Base-by-base conservation (phyloP, 2,888 invertebrate species). In the Tiliacea aurago region DNA sequence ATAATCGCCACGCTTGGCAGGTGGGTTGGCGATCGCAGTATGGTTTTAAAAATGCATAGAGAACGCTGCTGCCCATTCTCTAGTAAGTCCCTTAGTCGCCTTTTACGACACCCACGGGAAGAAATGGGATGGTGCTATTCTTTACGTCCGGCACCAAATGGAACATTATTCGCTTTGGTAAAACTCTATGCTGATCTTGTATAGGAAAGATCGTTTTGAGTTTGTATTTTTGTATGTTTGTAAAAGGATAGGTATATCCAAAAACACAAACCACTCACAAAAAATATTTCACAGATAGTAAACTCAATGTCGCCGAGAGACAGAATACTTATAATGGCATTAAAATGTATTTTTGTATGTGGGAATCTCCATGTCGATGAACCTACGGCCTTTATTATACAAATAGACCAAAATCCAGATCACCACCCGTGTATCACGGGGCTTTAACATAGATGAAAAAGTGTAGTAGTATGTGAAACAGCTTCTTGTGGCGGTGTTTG, bases 381-480 rank as follows among this genome's bases (percentile, higher is more conserved):
- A 55, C 41, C 11, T 0, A 3, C 7, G 23, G 65, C 3, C 28
- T 13, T 41, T 15, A 65, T 11, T 23, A n/a, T 58, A 20, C 20
- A 67, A 49, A 56, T 55, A 23, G 15, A 45, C 23, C 15, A 45
- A 13, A 78, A 58, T 58, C 33, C 37, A 65, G 68, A 74, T 75
- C 73, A 79, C 78, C 73, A 75, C 70, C 82, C 68, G 80, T 86
- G 84, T 85, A 62, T 67, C 66, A 73, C 79, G 76, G 66, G 73
- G 66, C 78, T 59, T 62, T 73, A 58, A 79, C 68, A 82, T 85
- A 85, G 83, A 53, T 83, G 86, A 86, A 88, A 87, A 88, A 89
- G 83, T 84, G 78, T 87, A 90, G 89, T 90, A 89, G 89, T 90
- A 89, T 90, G 90, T 90, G 91, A 89, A 89, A 88, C 89, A 86